A percentile compares a stretch with the other conserved stretches of the same genome.
phyloP scores from a whole-genome alignment of 2,888 invertebrate genomes.

The Polydrusus cervinus region DNA sequence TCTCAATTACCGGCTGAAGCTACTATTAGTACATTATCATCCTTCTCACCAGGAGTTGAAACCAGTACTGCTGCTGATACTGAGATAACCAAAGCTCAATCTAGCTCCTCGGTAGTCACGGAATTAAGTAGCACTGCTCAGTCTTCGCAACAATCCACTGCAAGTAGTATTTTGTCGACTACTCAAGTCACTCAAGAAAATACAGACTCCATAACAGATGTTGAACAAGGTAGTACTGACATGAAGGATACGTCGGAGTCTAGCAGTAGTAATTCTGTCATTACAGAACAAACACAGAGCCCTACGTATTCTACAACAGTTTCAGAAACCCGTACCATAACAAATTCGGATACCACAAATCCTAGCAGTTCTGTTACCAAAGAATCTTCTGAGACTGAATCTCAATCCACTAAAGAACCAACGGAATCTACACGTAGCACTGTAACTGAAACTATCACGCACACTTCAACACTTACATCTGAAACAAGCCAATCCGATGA shows the following conservation, averaged over 20 bases:
- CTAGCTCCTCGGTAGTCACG: not conserved
- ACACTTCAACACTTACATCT: not conserved
- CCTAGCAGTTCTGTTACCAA: no score
- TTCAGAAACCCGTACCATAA: no score
- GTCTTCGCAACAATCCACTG: not conserved
- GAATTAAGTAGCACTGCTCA: not conserved
- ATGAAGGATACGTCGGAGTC: no score
- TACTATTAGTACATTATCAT: not conserved
- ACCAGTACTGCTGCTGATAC: constrained; percentile 1
- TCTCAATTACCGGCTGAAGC: not conserved
- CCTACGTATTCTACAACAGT: no score
- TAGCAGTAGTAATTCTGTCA: no score
- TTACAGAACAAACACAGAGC: no score
- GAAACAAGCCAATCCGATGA: not conserved
- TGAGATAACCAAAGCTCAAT: not conserved
- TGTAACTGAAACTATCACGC: not conserved
- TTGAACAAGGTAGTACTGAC: no score
- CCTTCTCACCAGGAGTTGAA: constrained; percentile 1
- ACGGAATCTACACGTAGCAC: not conserved
- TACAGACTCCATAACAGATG: no score
- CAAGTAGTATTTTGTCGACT: not conserved
- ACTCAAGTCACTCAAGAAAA: not conserved
- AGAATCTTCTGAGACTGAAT: not conserved
- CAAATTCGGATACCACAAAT: no score
- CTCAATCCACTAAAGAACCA: not conserved